phyloP scores from a whole-genome alignment of 2,888 invertebrate genomes.

The Pollenia amentaria region DNA sequence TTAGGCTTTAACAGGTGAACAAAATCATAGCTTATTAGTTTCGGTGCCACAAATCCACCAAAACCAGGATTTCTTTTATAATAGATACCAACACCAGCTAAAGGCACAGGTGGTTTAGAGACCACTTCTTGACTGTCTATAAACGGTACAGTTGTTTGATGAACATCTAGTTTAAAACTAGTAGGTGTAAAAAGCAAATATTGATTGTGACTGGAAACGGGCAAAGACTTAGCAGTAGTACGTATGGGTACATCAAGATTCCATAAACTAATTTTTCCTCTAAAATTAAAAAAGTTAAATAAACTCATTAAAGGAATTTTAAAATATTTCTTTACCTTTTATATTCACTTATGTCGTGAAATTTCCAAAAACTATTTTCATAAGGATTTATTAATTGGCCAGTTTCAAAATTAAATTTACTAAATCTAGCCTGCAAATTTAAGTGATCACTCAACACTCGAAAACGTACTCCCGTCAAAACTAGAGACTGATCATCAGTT shows the following conservation, averaged over 20 bases:
- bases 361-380: constrained; percentile 90
- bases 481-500: constrained; percentile 87
- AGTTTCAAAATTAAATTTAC: constrained; percentile 91
- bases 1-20: constrained; percentile 66
- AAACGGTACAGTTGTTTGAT: constrained; percentile 93
- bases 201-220: constrained; percentile 88
- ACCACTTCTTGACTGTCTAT: constrained; percentile 91
- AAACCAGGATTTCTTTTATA: constrained; percentile 89
- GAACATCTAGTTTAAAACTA: constrained; percentile 90
- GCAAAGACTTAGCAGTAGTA: constrained; percentile 84
- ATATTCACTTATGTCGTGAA: constrained; percentile 89
- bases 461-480: constrained; percentile 90
- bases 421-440: constrained; percentile 92
- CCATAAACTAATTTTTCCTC: constrained; percentile 86
- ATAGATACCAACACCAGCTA: constrained; percentile 91
- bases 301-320: not conserved
- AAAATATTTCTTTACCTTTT: constrained; percentile 85
- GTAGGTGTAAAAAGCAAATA: constrained; percentile 89
- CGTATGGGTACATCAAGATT: constrained; percentile 89
- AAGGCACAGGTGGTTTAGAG: constrained; percentile 88
- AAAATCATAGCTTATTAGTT: constrained; percentile 91
- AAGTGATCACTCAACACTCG: constrained; percentile 91
- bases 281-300: constrained; percentile 77
- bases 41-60: constrained; percentile 91
- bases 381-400: constrained; percentile 88